phyloP scores from a whole-genome alignment of 2,797 vertebrate species.

The Pterois miles region DNA sequence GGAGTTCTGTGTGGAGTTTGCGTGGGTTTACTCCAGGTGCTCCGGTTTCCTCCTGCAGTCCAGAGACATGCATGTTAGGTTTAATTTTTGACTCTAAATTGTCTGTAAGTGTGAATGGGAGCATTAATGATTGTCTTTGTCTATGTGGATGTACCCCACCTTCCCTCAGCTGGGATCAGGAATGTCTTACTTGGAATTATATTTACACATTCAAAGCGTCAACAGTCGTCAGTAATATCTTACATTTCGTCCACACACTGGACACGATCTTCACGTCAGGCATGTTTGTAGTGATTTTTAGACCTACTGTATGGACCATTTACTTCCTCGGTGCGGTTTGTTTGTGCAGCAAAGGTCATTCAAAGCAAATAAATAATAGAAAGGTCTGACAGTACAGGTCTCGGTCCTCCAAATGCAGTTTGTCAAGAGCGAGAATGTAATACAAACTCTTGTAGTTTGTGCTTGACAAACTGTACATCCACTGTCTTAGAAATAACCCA shows the following conservation, averaged over 20 bases:
- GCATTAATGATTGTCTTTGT: no score
- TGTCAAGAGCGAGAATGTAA: constrained; percentile 32
- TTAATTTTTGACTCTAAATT: no score
- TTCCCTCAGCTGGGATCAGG: no score
- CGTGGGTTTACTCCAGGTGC: no score
- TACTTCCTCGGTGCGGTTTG: constrained; percentile 37
- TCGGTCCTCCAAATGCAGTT: constrained; percentile 27
- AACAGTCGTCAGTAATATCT: not conserved
- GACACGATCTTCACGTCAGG: not conserved
- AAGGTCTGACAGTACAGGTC: constrained; percentile 42
- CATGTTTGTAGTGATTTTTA: constrained; percentile 12
- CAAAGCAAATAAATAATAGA: constrained; percentile 54
- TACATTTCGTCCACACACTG: not conserved
- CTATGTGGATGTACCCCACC: no score
- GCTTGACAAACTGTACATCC: constrained; percentile 3
- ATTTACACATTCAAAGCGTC: not conserved
- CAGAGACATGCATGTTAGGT: no score
- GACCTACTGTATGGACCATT: constrained; percentile 31
- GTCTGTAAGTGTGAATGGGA: no score
- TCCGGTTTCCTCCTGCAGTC: no score
- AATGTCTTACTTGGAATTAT: not conserved
- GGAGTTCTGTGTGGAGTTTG: no score
- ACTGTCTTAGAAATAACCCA: constrained; percentile 7
- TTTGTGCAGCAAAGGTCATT: constrained; percentile 48
- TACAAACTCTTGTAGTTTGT: not conserved